Base-by-base conservation (phyloP, 2,113 vertebrate genomes). In the Neolamprologus hecqui region DNA sequence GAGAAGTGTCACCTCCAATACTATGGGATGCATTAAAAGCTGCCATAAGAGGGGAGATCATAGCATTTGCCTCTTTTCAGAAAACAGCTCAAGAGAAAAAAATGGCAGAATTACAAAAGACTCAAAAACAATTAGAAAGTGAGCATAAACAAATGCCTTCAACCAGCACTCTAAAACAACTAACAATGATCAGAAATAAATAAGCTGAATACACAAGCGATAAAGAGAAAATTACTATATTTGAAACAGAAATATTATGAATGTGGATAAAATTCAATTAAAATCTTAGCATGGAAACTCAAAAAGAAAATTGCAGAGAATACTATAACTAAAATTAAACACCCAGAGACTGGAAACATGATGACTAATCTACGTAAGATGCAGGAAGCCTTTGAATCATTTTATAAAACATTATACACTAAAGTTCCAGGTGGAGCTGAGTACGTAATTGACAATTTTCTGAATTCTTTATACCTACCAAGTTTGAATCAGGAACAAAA, bases 1-100 rank as follows among this genome's bases (percentile, higher is more conserved):
- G 23, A 57, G 55, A 58, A 28, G 55, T 58, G 55, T 58, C 13
- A 5, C 55, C 23, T 58, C 55, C 55, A 58, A 58, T 58, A 58
- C 55, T 28, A 28, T 58, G 55, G 55, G 23, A 28, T 58, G 1
- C 7, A 58, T 58, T 58, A 28, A 58, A 58, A 58, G 55, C 23
- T 57, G 2, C 0, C 2, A 14, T 28, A 28, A 58, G 23, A 58
- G 0, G 0, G 55, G 0, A 28, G 13, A 58, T 8, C 13, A 58
- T 15, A 28, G 1, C 23, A 58, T 2, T 58, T 0, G 55, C 3
- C 55, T 58, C 23, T 58, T 58, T 58, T 57, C 1, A 57, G 23
- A 57, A 57, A 55, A 23, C 0, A 47, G 14, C 19, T 51, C 4
- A 3, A 51, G 47, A 49, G 7, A 51, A 51, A 51, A 49, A 51